A percentile compares a stretch with the other conserved stretches of the same genome.
Conservation (phyloP, 1,140 invertebrate species). For the Polyergus mexicanus region DNA sequence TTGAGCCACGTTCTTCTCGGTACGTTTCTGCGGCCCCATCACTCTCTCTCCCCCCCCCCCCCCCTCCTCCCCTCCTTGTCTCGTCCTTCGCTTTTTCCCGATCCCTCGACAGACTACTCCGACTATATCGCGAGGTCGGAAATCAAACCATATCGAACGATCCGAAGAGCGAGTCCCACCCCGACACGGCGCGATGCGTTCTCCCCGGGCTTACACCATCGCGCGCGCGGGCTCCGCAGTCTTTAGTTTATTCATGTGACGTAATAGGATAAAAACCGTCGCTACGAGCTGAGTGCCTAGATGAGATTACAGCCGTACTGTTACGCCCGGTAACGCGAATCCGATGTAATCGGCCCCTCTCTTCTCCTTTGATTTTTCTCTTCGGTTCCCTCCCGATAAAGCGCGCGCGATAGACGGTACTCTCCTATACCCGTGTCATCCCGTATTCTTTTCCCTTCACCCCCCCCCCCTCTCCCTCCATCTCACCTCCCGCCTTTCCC, state of each 20-base stretch:
- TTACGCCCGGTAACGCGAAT: conserved; percentile 80
- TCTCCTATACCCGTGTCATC: neutral
- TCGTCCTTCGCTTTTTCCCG: conserved; percentile 22
- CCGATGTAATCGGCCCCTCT: conserved; percentile 77
- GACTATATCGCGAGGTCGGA: conserved; percentile 23
- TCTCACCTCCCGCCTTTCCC: neutral
- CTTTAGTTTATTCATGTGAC: conserved; percentile 86
- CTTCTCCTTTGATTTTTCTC: conserved; percentile 67
- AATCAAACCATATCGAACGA: conserved; percentile 68
- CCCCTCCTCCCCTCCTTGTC: neutral
- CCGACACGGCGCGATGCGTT: conserved; percentile 66
- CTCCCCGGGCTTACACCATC: conserved; percentile 64
- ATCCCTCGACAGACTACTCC: conserved; percentile 48
- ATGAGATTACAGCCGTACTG: conserved; percentile 85
- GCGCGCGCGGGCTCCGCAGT: conserved; percentile 77
- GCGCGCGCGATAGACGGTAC: conserved; percentile 11
- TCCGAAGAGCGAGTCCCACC: conserved; percentile 42
- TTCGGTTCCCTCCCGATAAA: conserved; percentile 45
- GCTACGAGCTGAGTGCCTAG: conserved; percentile 83
- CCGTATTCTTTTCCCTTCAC: neutral
- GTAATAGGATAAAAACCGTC: conserved; percentile 87
- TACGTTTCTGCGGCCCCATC: neutral
- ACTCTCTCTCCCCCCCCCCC: neutral
- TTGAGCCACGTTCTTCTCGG: neutral
- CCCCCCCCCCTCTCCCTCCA: too few relatives aligned